Conservation (phyloP, 2,888 invertebrate genomes). For the Epinotia brunnichana region DNA sequence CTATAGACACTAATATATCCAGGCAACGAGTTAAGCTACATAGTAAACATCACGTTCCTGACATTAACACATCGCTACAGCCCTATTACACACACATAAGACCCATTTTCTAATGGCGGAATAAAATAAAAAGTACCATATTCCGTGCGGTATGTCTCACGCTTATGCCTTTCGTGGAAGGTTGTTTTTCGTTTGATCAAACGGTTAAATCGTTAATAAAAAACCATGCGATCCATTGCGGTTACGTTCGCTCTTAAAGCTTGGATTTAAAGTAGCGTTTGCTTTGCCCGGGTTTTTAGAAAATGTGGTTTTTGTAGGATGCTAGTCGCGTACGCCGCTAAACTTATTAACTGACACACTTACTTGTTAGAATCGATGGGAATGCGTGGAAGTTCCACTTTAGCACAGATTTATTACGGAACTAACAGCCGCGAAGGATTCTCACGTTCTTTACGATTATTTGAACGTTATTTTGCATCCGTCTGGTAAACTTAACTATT, state of each 20-base stretch:
- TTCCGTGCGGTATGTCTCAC: background rate
- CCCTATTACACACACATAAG: background rate
- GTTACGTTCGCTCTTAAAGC: background rate
- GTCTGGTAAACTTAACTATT: background rate
- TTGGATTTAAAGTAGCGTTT: background rate
- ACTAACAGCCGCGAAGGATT: background rate
- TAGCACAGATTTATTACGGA: slow-evolving; percentile 4
- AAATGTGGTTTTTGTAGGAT: background rate
- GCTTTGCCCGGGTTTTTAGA: background rate
- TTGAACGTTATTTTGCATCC: background rate
- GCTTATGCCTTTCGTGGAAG: background rate
- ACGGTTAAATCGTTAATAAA: background rate
- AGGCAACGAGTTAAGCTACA: background rate
- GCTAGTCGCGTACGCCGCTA: background rate
- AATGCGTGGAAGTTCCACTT: slow-evolving; percentile 2
- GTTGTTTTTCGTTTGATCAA: background rate
- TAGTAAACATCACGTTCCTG: background rate
- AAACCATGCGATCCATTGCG: background rate
- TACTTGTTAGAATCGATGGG: slow-evolving; percentile 7
- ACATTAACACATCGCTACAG: slow-evolving; percentile 9
- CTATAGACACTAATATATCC: background rate
- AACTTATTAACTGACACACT: slow-evolving; percentile 6
- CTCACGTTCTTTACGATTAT: background rate
- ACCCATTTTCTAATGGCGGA: slow-evolving; percentile 2
- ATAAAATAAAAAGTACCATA: background rate